Conservation (phyloP, 2,888 invertebrate genomes). For the Furcula furcula region DNA sequence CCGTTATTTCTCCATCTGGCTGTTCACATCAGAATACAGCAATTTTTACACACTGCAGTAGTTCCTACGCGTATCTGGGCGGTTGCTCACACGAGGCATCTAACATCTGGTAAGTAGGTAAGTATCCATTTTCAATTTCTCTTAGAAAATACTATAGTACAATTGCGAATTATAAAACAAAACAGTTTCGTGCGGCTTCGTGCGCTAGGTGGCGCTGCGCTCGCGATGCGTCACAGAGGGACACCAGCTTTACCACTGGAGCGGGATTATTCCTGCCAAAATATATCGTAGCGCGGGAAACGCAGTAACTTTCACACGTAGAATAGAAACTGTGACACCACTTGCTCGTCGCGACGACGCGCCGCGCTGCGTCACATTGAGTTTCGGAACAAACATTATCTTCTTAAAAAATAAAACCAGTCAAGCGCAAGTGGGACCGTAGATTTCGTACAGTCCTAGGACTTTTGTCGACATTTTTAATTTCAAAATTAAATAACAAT, state of each 20-base stretch:
- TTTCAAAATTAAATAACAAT: too few species aligned
- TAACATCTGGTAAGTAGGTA: too few species aligned
- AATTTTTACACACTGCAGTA: too few species aligned
- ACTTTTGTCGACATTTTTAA: too few species aligned
- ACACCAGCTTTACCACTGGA: slow-evolving; percentile 32
- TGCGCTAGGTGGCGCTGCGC: slow-evolving; percentile 41
- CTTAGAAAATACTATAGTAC: background rate
- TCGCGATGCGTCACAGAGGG: slow-evolving; percentile 42
- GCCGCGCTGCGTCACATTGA: background rate
- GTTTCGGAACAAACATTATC: slow-evolving; percentile 3
- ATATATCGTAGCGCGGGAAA: slow-evolving; percentile 41
- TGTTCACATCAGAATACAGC: too few species aligned
- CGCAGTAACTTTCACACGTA: slow-evolving; percentile 44
- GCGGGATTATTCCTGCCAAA: slow-evolving; percentile 42
- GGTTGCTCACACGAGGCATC: too few species aligned
- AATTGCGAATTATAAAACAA: slow-evolving; percentile 28
- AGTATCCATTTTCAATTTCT: background rate
- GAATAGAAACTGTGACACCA: slow-evolving; percentile 13
- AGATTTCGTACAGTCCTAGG: too few species aligned
- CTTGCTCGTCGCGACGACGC: slow-evolving; percentile 7
- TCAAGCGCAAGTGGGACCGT: too few species aligned
- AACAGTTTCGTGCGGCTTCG: slow-evolving; percentile 30
- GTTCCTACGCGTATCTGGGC: too few species aligned
- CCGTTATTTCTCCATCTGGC: too few species aligned
- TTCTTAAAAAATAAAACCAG: background rate